Evolutionary conservation across 2,797 vertebrate genomes (phyloP).

Genomic region (Crocidura indochinensis): DNA sequence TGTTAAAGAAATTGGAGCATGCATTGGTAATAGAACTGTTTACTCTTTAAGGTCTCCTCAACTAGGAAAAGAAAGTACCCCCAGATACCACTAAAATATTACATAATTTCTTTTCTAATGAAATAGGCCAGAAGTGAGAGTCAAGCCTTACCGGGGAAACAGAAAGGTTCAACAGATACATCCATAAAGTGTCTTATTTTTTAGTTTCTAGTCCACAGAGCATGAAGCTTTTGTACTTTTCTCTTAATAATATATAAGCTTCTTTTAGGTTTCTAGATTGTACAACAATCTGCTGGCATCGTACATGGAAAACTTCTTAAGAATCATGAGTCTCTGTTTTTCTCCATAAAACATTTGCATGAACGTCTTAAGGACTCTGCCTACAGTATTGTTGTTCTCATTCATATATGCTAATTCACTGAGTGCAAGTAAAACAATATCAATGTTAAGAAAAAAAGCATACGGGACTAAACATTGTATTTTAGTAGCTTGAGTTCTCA

Average conservation of each 20-base stretch:
- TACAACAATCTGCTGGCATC: slow-evolving; percentile 24
- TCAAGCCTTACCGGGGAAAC: slow-evolving; percentile 1
- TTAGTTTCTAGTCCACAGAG: neutral
- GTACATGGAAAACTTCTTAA: slow-evolving; percentile 43
- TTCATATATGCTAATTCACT: neutral
- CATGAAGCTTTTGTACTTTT: slow-evolving; percentile 11
- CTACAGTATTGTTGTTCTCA: neutral
- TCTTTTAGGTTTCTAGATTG: slow-evolving; percentile 35
- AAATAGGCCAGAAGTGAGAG: slow-evolving; percentile 11
- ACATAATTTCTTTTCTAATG: slow-evolving; percentile 12
- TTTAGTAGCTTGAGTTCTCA: neutral
- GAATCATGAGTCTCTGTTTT: slow-evolving; percentile 26
- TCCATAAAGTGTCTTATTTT: neutral
- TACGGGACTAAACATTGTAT: slow-evolving; percentile 8
- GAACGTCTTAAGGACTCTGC: neutral
- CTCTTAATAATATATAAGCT: neutral
- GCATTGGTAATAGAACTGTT: neutral
- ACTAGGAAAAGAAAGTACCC: neutral
- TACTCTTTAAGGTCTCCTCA: neutral
- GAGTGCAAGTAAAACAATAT: slow-evolving; percentile 15
- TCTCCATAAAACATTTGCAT: neutral
- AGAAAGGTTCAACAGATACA: neutral
- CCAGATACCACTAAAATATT: neutral
- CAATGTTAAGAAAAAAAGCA: neutral
- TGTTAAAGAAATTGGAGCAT: neutral